Base-by-base conservation (phyloP, 2,113 vertebrate genomes). In the Okapia johnstoni region DNA sequence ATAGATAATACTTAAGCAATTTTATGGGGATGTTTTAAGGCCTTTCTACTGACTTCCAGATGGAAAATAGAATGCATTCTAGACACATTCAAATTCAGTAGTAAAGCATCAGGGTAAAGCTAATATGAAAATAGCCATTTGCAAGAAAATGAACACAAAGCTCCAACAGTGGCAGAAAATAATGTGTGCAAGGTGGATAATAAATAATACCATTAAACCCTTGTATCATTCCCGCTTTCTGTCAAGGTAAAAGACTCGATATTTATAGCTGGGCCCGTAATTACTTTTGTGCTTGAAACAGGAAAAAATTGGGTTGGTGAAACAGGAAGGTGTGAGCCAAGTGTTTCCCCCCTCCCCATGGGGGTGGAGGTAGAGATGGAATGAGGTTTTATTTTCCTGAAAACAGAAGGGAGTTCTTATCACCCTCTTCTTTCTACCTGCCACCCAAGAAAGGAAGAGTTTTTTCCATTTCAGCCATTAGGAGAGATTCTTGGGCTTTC, bases 191-290 rank as follows among this genome's bases (percentile, higher is more conserved):
- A 43, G 7, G 28, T 60, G 28, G 87, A 61, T 92, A 98, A 98
- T 97, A 90, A 94, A 98, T 97, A 98, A 95, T 90, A 21, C 80
- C 63, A 92, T 95, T 98, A 98, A 97, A 77, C 83, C 73, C 89
- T 94, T 96, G 93, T 96, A 97, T 87, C 81, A 25, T 81, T 89
- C 63, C 48, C 1, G 0, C 92, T 95, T 95, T 93, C 96, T 97
- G 90, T 95, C 95, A 97, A 96, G 92, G 96, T 96, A 97, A 95
- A 97, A 93, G 93, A 96, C 43, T 66, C 19, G 60, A 33, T 96
- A 96, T 95, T 97, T 96, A 94, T 95, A 88, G 90, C 58, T 79
- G 30, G 55, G 6, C 19, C 43, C 4, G 3, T 96, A 93, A 94
- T 97, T 97, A 96, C 89, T 96, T 96, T 96, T 93, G 90, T 97